A percentile compares a stretch with the other conserved stretches of the same genome.
Evolutionary conservation across 2,888 invertebrate genomes (phyloP).

Genomic region (Xanthorhoe designata): DNA sequence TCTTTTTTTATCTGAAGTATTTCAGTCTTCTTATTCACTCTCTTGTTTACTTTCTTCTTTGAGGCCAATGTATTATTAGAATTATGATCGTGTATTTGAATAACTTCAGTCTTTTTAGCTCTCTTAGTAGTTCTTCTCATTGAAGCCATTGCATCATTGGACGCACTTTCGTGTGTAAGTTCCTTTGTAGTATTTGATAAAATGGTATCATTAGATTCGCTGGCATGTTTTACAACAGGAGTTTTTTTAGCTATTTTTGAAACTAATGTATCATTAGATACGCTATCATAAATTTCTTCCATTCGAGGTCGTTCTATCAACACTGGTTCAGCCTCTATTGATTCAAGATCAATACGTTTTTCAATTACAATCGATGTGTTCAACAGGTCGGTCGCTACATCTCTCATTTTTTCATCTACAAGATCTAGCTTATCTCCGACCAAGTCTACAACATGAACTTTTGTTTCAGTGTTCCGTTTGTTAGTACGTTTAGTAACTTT

Average conservation of each 20-base stretch:
- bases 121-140: constrained; percentile 37
- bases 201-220: constrained; percentile 1
- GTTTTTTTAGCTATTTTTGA: neutral
- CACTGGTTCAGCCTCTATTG: constrained; percentile 48
- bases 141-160: constrained; percentile 31
- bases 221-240: neutral
- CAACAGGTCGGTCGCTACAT: constrained; percentile 50
- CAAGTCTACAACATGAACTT: constrained; percentile 44
- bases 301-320: constrained; percentile 51
- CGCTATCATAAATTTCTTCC: constrained; percentile 55
- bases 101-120: constrained; percentile 11
- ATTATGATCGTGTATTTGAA: neutral
- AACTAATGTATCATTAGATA: constrained; percentile 27
- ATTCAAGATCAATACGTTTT: constrained; percentile 29
- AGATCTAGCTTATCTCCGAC: constrained; percentile 25
- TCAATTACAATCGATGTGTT: constrained; percentile 61
- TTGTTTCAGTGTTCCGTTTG: constrained; percentile 28
- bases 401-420: constrained; percentile 68
- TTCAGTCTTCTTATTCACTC: constrained; percentile 35
- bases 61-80: constrained; percentile 2
- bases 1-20: constrained; percentile 34
- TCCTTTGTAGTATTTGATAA: constrained; percentile 1
- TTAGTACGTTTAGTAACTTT: constrained; percentile 34
- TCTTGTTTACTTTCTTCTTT: constrained; percentile 9
- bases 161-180: constrained; percentile 6